Conservation (phyloP, 2,888 invertebrate species). For the Epinotia brunnichana region DNA sequence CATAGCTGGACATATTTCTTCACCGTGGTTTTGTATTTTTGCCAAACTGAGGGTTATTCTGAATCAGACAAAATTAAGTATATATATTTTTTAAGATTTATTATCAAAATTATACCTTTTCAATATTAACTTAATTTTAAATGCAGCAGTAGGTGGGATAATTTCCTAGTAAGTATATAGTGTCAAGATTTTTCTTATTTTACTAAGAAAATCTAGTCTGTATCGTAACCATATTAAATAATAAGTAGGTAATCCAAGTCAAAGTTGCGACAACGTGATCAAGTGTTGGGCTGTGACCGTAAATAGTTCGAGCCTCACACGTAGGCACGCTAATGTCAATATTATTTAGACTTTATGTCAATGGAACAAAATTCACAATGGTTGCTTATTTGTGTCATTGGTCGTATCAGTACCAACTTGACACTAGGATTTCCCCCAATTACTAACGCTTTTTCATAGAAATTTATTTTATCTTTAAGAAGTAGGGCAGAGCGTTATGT, state of each 20-base stretch:
- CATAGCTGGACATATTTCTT: too few relatives aligned
- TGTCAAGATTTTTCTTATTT: background rate
- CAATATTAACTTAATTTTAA: too few relatives aligned
- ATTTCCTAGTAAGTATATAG: background rate
- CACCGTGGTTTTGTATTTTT: too few relatives aligned
- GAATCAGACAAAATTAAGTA: too few relatives aligned
- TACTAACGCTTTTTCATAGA: background rate
- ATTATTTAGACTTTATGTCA: background rate
- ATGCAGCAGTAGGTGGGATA: too few relatives aligned
- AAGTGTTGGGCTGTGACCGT: conserved; percentile 10
- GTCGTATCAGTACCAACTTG: background rate
- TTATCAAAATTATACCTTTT: too few relatives aligned
- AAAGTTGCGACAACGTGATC: conserved; percentile 1
- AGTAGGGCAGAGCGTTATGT: too few relatives aligned
- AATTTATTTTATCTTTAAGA: background rate
- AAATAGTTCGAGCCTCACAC: background rate
- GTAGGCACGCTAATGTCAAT: too few relatives aligned
- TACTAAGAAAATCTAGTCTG: background rate
- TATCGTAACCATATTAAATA: conserved; percentile 4
- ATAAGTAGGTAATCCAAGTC: conserved; percentile 6
- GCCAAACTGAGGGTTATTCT: too few relatives aligned
- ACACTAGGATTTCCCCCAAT: background rate
- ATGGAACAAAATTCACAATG: background rate
- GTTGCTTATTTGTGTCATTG: background rate
- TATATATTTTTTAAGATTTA: too few relatives aligned